phyloP scores from a whole-genome alignment of 2,113 vertebrate genomes.

The Rafetus swinhoei region DNA sequence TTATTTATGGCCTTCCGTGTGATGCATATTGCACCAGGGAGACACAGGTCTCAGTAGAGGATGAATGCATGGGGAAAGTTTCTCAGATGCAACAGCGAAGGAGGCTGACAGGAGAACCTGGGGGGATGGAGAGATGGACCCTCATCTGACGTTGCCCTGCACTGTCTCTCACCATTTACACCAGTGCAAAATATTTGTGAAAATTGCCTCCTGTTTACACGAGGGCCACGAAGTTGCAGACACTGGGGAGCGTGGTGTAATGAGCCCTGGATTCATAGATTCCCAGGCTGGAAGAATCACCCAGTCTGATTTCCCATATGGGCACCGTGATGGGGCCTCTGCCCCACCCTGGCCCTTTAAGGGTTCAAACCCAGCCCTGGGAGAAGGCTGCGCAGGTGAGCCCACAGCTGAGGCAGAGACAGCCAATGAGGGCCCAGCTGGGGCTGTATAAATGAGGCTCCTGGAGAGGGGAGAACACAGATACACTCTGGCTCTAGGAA shows the following conservation, averaged over 20 bases:
- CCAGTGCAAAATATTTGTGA: not conserved
- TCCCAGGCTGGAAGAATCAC: not conserved
- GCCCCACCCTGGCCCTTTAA: too few relatives aligned
- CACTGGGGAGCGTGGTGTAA: not conserved
- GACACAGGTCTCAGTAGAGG: not conserved
- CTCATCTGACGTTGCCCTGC: not conserved
- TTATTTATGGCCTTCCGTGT: not conserved
- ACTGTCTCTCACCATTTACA: not conserved
- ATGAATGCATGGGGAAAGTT: not conserved
- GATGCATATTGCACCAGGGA: not conserved
- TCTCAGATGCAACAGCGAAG: not conserved
- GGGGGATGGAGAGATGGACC: not conserved
- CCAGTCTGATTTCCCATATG: not conserved
- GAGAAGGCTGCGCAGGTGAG: too few relatives aligned
- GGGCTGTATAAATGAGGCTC: too few relatives aligned
- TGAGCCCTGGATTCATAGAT: not conserved
- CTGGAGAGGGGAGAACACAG: too few relatives aligned
- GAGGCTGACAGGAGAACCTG: not conserved
- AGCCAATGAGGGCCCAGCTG: too few relatives aligned
- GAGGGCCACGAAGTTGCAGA: not conserved
- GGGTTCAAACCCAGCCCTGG: too few relatives aligned
- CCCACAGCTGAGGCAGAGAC: too few relatives aligned
- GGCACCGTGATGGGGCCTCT: too few relatives aligned
- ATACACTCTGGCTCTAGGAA: too few relatives aligned
- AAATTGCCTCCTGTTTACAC: not conserved